Base-by-base conservation (phyloP, 1,140 invertebrate species). In the Halesus radiatus region DNA sequence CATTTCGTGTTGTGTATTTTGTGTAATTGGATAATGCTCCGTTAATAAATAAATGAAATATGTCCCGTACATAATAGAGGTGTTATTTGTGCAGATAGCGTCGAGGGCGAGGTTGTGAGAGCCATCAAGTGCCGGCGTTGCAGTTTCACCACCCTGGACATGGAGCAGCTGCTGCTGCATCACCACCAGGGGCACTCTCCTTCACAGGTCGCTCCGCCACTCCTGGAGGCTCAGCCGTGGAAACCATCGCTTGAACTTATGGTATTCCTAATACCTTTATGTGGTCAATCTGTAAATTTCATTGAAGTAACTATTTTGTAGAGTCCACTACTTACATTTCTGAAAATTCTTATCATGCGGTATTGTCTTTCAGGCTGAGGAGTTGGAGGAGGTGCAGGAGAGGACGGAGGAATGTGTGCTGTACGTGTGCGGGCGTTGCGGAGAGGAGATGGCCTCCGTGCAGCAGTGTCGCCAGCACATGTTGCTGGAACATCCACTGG, bases 371-470 rank as follows among this genome's bases (percentile, higher is more conserved):
- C 22, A 22, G 16, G 6, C 10, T 3, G 18, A 5, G 60, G 26
- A n/a, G 26, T 26, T 3, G 3, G 26, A 29, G 16, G 62, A 16
- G 26, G n/a, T n/a, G n/a, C n/a, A n/a, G n/a, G n/a, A n/a, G n/a
- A n/a, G n/a, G n/a, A n/a, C n/a, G n/a, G 22, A 15, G 32, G 64
- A 68, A n/a, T 16, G 32, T 6, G 64, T 72, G 37, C 68, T 23
- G 68, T 72, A 72, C 50, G 50, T 72, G 68, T 72, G 68, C 50
- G 68, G 68, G 20, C 50, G 68, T 0, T 72, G 68, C 68, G 68
- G 68, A n/a, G 16, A 20, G 8, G 18, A 52, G 45, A 53, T 26
- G 45, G 45, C 10, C 20, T 72, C 68, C 16, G 6, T 53, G 45
- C 45, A 54, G 20, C n/a, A 8, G 8, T 72, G 68, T 50, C 68